Conservation (phyloP, 2,888 invertebrate genomes). For the Osedax fenrisi region DNA sequence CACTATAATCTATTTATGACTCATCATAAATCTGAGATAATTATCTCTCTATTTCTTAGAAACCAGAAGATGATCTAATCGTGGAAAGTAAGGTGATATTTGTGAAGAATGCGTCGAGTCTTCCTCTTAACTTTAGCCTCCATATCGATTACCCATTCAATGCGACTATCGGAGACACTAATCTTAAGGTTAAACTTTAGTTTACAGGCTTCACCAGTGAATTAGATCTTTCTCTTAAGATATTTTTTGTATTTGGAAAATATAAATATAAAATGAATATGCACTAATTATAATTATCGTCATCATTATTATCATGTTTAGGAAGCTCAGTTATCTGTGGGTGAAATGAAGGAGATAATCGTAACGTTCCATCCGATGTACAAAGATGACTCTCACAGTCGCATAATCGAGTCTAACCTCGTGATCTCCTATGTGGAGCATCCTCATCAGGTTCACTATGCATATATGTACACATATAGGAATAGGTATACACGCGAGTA, state of each 20-base stretch:
- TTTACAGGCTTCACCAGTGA: not conserved
- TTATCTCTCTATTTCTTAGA: too few species aligned
- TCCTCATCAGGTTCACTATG: constrained; percentile 47
- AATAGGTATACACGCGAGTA: too few species aligned
- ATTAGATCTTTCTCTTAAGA: not conserved
- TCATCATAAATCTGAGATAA: too few species aligned
- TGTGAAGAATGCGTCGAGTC: constrained; percentile 48
- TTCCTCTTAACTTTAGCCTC: constrained; percentile 46
- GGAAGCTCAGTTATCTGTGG: constrained; percentile 42
- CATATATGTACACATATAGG: too few species aligned
- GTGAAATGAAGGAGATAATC: constrained; percentile 40
- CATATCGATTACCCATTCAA: constrained; percentile 41
- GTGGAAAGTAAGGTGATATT: constrained; percentile 41
- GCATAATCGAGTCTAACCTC: constrained; percentile 46
- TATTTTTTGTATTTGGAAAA: not conserved
- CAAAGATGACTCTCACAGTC: constrained; percentile 47
- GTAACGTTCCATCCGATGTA: constrained; percentile 48
- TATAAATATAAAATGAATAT: not conserved
- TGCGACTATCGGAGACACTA: not conserved
- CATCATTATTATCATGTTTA: constrained; percentile 33
- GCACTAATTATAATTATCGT: not conserved
- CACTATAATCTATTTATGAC: too few species aligned
- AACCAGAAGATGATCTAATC: constrained; percentile 40
- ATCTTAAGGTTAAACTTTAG: not conserved
- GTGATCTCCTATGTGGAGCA: constrained; percentile 48